These are phyloP conservation scores for Neoarius graeffei DNA, from an alignment of 2,113 vertebrate genomes.

Conservation along the genomic window DNA sequence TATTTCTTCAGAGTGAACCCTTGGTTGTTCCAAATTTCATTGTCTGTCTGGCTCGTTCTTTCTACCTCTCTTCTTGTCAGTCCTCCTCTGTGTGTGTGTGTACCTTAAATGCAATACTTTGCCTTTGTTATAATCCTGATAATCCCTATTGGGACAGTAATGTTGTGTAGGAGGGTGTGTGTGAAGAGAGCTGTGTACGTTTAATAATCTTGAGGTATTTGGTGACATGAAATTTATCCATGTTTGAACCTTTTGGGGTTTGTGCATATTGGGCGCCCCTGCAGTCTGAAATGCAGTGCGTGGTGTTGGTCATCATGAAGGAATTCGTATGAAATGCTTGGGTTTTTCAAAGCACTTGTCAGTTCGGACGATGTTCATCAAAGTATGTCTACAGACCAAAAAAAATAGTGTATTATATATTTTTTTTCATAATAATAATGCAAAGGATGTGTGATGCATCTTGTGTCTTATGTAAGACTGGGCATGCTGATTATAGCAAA, in stretches of 20 bases:
- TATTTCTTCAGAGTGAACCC: not conserved
- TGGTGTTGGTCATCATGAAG: constrained; percentile 11
- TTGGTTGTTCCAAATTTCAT: not conserved
- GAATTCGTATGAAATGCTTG: constrained; percentile 30
- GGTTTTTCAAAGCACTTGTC: constrained; percentile 48
- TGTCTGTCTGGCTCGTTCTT: not conserved
- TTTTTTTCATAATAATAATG: not conserved
- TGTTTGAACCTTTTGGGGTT: constrained; percentile 6
- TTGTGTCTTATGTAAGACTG: constrained; percentile 5
- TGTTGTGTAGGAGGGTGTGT: not conserved
- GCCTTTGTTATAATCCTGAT: not conserved
- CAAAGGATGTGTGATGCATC: constrained; percentile 5
- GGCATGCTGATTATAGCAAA: constrained; percentile 3
- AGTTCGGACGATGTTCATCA: constrained; percentile 28
- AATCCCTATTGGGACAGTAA: not conserved
- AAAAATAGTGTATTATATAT: constrained; percentile 4
- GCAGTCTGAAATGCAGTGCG: not conserved
- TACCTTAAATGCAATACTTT: not conserved
- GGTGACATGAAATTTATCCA: not conserved
- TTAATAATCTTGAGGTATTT: not conserved
- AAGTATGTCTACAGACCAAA: constrained; percentile 35
- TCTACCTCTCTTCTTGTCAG: not conserved
- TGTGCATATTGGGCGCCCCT: not conserved
- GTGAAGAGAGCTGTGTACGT: not conserved
- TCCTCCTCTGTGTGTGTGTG: too few species aligned